phyloP scores from a whole-genome alignment of 2,797 vertebrate species.

The Mus spretus region DNA sequence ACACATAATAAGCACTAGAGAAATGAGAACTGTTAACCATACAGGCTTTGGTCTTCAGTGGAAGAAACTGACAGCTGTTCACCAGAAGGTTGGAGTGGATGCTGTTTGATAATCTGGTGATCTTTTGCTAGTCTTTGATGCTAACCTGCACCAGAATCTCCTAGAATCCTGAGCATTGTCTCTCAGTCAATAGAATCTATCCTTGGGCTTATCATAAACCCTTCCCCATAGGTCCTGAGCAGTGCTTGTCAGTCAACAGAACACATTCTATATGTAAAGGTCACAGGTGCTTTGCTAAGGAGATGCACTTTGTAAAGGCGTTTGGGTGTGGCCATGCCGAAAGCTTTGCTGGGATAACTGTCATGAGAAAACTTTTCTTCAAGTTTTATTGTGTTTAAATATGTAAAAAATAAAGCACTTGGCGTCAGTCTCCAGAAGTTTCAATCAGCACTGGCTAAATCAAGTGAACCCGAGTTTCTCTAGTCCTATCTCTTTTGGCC shows the following conservation, averaged over 20 bases:
- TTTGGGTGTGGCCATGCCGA: too few species aligned
- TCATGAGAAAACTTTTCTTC: background rate
- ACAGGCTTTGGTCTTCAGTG: background rate
- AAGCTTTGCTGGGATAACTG: background rate
- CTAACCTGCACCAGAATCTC: background rate
- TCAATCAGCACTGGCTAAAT: background rate
- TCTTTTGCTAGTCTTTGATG: too few species aligned
- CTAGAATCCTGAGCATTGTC: background rate
- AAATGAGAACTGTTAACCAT: too few species aligned
- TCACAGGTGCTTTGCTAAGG: too few species aligned
- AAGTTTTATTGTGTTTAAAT: background rate
- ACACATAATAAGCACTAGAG: background rate
- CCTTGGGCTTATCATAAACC: too few species aligned
- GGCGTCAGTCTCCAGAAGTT: too few species aligned
- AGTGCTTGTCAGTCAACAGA: background rate
- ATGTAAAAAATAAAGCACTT: background rate
- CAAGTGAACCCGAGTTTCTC: background rate
- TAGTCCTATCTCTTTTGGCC: background rate
- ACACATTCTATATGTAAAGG: too few species aligned
- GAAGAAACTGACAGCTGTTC: background rate
- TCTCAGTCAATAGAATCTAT: background rate
- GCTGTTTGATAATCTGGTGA: background rate
- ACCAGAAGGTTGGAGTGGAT: background rate
- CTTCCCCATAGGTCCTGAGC: background rate
- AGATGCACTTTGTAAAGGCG: background rate